Percentiles rank a stretch among this genome's conserved stretches.
Conservation (phyloP, 2,888 invertebrate species). For the Xanthorhoe designata region DNA sequence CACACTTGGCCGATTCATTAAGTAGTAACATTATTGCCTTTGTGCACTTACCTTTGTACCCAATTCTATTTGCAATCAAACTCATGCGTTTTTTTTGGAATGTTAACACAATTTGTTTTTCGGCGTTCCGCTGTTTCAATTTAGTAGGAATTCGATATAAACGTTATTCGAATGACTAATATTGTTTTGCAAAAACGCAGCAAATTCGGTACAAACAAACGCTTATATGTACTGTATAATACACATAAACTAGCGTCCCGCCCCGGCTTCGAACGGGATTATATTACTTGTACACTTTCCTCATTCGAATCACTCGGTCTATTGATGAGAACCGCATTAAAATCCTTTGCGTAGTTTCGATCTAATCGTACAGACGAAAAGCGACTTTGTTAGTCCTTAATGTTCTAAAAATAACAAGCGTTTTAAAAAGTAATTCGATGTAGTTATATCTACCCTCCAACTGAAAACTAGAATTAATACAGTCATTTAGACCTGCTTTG, state of each 20-base stretch:
- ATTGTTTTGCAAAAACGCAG: background rate
- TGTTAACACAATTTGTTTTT: constrained; percentile 5
- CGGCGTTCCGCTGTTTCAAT: constrained; percentile 1
- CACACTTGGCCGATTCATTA: constrained; percentile 33
- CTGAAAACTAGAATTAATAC: background rate
- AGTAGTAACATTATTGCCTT: constrained; percentile 19
- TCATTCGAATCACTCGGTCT: too few relatives aligned
- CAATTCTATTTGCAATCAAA: constrained; percentile 12
- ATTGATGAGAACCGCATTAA: too few relatives aligned
- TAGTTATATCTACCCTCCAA: background rate
- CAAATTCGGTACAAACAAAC: background rate
- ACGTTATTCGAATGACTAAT: background rate
- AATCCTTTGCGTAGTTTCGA: too few relatives aligned
- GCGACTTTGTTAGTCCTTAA: background rate
- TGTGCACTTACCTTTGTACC: constrained; percentile 3
- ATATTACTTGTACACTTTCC: too few relatives aligned
- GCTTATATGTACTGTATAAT: too few relatives aligned
- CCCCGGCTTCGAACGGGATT: too few relatives aligned
- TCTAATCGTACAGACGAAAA: too few relatives aligned
- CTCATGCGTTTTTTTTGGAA: background rate
- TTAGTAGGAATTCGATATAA: constrained; percentile 7
- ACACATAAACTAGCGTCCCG: too few relatives aligned
- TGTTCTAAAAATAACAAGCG: background rate
- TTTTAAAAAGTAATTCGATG: background rate
- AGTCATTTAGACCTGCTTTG: background rate